Percentiles rank a stretch among this genome's conserved stretches.
Evolutionary conservation across 2,888 invertebrate species (phyloP).

Genomic region (Mythimna vitellina): DNA sequence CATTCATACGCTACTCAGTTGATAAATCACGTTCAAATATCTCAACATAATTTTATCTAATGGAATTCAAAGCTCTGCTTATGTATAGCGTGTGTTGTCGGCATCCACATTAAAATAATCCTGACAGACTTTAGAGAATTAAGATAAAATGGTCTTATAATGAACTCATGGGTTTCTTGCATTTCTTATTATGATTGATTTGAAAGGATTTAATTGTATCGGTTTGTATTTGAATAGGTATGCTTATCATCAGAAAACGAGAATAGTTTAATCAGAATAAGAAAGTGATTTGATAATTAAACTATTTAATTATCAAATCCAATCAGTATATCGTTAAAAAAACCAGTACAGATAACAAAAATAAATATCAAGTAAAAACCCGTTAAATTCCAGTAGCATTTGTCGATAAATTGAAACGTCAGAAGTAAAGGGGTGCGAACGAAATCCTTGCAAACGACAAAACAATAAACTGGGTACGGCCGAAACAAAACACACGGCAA

Average conservation of each 20-base stretch:
- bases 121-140: constrained; percentile 70
- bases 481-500: constrained; percentile 81
- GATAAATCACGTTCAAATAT: constrained; percentile 44
- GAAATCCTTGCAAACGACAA: constrained; percentile 65
- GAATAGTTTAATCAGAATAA: background rate
- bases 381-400: constrained; percentile 8
- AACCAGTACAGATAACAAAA: background rate
- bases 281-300: no score
- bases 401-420: constrained; percentile 63
- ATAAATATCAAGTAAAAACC: constrained; percentile 17
- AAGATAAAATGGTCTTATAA: constrained; percentile 70
- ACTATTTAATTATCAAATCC: background rate
- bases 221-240: constrained; percentile 11
- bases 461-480: constrained; percentile 66
- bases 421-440: constrained; percentile 42
- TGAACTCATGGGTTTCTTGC: constrained; percentile 40
- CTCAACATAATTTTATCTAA: constrained; percentile 55
- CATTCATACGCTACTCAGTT: constrained; percentile 29
- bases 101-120: constrained; percentile 70
- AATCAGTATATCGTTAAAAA: background rate
- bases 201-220: constrained; percentile 35
- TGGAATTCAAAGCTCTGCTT: constrained; percentile 66
- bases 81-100: constrained; percentile 49
- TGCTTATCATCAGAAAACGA: background rate
- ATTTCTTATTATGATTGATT: constrained; percentile 52